Percentiles rank a stretch among this genome's conserved stretches.
Evolutionary conservation across 1,140 invertebrate genomes (phyloP).

Genomic region (Eueides isabella): DNA sequence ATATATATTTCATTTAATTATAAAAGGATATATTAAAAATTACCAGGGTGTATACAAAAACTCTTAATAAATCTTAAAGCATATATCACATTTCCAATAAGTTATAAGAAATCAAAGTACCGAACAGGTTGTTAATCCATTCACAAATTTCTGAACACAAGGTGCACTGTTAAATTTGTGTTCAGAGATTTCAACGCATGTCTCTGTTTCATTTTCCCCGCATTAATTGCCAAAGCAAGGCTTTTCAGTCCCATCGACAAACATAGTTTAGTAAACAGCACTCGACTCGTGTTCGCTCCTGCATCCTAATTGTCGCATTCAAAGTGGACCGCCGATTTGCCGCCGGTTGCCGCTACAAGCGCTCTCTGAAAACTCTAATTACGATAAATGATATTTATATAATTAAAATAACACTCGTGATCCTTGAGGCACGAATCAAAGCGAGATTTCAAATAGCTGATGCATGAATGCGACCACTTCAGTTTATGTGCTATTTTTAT

Average conservation of each 20-base stretch:
- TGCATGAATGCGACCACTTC: conserved; percentile 64
- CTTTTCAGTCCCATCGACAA: conserved; percentile 49
- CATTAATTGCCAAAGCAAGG: conserved; percentile 57
- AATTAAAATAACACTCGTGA: conserved; percentile 78
- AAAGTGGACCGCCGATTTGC: conserved; percentile 64
- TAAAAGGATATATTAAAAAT: too few species aligned
- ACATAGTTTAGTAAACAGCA: conserved; percentile 64
- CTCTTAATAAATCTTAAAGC: too few species aligned
- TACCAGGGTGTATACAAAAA: too few species aligned
- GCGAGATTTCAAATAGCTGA: conserved; percentile 53
- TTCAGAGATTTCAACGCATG: too few species aligned
- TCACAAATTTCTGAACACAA: not conserved
- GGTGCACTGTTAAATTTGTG: too few species aligned
- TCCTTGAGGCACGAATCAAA: conserved; percentile 63
- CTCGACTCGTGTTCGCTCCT: conserved; percentile 49
- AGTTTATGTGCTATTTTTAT: conserved; percentile 62
- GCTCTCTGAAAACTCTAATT: conserved; percentile 70
- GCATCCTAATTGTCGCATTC: conserved; percentile 65
- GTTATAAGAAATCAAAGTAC: too few species aligned
- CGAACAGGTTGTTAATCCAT: too few species aligned
- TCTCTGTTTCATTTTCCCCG: conserved; percentile 34
- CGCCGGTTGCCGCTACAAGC: conserved; percentile 56
- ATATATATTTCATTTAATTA: too few species aligned
- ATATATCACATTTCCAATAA: too few species aligned
- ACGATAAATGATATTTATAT: conserved; percentile 77